Evolutionary conservation across 2,113 vertebrate species (phyloP).

Genomic region (Corvus cornix): DNA sequence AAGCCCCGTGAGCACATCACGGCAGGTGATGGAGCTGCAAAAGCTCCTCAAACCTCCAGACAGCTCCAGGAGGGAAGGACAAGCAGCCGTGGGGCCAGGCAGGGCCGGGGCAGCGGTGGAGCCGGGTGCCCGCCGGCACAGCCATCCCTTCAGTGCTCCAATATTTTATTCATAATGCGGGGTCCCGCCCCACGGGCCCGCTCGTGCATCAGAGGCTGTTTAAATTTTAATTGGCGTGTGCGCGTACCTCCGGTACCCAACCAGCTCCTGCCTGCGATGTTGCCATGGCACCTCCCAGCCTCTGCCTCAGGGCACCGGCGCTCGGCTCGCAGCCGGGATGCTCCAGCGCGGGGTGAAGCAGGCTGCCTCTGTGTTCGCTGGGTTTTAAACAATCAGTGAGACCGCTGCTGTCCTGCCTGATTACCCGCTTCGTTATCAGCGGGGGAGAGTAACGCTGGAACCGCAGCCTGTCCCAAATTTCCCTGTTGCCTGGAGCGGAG

Average conservation of each 20-base stretch:
- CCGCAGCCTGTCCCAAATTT: background rate
- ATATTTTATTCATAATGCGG: background rate
- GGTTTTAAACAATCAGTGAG: background rate
- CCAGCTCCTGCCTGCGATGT: background rate
- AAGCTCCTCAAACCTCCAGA: background rate
- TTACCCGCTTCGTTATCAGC: background rate
- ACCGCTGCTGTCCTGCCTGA: background rate
- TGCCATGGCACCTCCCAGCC: constrained; percentile 53
- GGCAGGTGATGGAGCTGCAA: background rate
- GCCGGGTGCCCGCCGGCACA: background rate
- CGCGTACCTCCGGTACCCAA: background rate
- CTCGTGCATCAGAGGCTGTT: background rate
- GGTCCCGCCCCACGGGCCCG: rapidly evolving
- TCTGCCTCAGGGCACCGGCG: background rate
- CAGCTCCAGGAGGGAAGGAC: background rate
- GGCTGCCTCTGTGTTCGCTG: rapidly evolving
- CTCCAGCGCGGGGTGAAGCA: rapidly evolving
- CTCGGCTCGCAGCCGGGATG: background rate
- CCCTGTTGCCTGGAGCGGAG: background rate
- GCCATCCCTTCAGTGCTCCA: rapidly evolving
- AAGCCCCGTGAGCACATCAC: rapidly evolving
- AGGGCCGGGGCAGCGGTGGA: background rate
- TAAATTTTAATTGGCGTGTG: background rate
- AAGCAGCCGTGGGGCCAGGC: rapidly evolving
- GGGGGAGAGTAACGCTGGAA: rapidly evolving